Base-by-base conservation (phyloP, 2,113 vertebrate genomes). In the Cranoglanis bouderius region DNA sequence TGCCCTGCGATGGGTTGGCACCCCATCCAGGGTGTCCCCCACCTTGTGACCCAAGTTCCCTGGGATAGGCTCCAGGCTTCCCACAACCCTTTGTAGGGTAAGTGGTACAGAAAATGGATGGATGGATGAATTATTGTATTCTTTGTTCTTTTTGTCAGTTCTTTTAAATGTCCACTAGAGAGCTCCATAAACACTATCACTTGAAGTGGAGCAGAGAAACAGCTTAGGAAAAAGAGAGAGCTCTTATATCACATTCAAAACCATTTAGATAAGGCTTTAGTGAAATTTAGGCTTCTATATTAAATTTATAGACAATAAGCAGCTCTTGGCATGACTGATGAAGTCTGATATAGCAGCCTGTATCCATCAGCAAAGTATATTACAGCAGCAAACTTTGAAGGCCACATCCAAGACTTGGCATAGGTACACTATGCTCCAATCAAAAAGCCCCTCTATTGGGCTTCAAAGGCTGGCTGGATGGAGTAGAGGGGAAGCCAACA, bases 381-480 rank as follows among this genome's bases (percentile, higher is more conserved):
- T 82, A 87, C 40, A 88, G 85, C 51, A 72, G 89, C 67, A 89
- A 81, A 29, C 87, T 91, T 90, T 89, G 61, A 90, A 89, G 86
- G 84, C 53, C 85, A 74, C 82, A 70, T 87, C 85, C 88, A 81
- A 89, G 35, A 78, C 72, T 83, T 89, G 85, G 84, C 67, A 89
- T 82, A 51, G 75, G 53, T 57, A 82, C 63, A 85, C 35, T 78
- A 82, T 77, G 70, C 51, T 90, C 86, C 85, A 78, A 85, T 91
- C 83, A 90, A 87, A 89, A 65, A 81, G 67, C n/a, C 85, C 61
- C 57, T 63, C 84, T 90, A 88, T 82, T 90, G 38, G 82, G 72
- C 90, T 93, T 93, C 90, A 93, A 93, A 89, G 90, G 84, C 86
- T 16, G 40, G 55, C 59, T 85, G 84, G 85, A 77, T 51, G n/a